A percentile compares a stretch with the other conserved stretches of the same genome.
These are phyloP conservation scores for Euthynnus affinis DNA, from an alignment of 2,797 vertebrate species.

Conservation along the genomic window DNA sequence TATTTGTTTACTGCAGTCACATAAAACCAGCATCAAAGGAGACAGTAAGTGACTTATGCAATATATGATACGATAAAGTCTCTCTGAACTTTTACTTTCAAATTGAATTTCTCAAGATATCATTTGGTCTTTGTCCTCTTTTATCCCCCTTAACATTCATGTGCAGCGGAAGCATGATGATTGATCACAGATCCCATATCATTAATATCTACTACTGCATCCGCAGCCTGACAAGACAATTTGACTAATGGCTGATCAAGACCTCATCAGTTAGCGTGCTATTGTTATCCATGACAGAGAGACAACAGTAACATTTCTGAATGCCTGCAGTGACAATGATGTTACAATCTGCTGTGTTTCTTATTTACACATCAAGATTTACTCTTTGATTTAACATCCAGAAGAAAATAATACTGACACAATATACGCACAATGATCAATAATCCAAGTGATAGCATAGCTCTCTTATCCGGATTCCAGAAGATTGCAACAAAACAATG, in stretches of 20 bases:
- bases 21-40: constrained; percentile 18
- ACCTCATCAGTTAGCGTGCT: constrained; percentile 23
- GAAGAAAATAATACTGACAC: neutral
- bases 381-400: constrained; percentile 1
- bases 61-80: neutral
- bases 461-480: no score
- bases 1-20: neutral
- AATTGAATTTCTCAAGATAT: constrained; percentile 43
- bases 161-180: constrained; percentile 13
- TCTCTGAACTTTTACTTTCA: constrained; percentile 71
- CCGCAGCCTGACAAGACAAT: constrained; percentile 37
- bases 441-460: no score
- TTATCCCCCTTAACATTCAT: neutral
- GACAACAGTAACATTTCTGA: neutral
- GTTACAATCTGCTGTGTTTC: neutral
- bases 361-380: constrained; percentile 7
- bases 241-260: constrained; percentile 52
- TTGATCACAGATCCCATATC: constrained; percentile 36
- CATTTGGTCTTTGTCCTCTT: constrained; percentile 2
- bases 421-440: neutral
- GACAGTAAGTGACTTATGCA: constrained; percentile 16
- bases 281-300: constrained; percentile 37
- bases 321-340: constrained; percentile 1
- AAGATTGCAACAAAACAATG: no score
- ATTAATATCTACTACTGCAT: constrained; percentile 46